These are phyloP conservation scores for Laothoe populi DNA, from an alignment of 2,888 invertebrate genomes.

Conservation along the genomic window DNA sequence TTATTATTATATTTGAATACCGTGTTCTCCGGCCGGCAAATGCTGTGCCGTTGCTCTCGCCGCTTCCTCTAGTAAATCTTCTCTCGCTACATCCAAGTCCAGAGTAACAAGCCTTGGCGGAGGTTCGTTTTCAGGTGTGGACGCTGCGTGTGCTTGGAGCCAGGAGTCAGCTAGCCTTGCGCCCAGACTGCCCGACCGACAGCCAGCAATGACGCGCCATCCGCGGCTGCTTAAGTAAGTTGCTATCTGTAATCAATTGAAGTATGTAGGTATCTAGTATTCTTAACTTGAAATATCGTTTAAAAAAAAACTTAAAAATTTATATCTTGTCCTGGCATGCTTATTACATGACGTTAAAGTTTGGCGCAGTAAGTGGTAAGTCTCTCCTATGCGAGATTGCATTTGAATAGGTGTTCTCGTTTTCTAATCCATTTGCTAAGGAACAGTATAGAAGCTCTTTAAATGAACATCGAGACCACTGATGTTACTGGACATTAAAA, in stretches of 20 bases:
- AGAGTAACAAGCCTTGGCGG: slow-evolving; percentile 87
- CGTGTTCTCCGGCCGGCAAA: slow-evolving; percentile 92
- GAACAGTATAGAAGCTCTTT: too few species aligned
- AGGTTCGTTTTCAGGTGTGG: slow-evolving; percentile 74
- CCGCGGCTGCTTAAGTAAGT: slow-evolving; percentile 89
- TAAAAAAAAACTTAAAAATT: too few species aligned
- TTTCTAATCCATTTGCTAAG: too few species aligned
- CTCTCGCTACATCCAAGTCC: slow-evolving; percentile 91
- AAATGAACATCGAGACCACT: too few species aligned
- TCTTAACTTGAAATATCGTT: too few species aligned
- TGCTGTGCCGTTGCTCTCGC: slow-evolving; percentile 91
- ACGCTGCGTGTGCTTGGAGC: slow-evolving; percentile 80
- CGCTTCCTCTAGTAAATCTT: slow-evolving; percentile 91
- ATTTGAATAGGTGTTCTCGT: too few species aligned
- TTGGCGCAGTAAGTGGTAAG: too few species aligned
- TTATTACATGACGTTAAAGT: too few species aligned
- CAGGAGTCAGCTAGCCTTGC: slow-evolving; percentile 86
- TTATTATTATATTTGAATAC: slow-evolving; percentile 59
- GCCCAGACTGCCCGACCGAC: slow-evolving; percentile 86
- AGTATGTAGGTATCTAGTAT: too few species aligned
- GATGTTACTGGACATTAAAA: too few species aligned
- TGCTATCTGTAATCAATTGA: slow-evolving; percentile 85
- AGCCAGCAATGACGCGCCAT: slow-evolving; percentile 92
- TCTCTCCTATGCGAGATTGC: too few species aligned
- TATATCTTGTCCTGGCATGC: too few species aligned